Conservation (phyloP, 2,797 vertebrate genomes). For the Oreochromis grahami region DNA sequence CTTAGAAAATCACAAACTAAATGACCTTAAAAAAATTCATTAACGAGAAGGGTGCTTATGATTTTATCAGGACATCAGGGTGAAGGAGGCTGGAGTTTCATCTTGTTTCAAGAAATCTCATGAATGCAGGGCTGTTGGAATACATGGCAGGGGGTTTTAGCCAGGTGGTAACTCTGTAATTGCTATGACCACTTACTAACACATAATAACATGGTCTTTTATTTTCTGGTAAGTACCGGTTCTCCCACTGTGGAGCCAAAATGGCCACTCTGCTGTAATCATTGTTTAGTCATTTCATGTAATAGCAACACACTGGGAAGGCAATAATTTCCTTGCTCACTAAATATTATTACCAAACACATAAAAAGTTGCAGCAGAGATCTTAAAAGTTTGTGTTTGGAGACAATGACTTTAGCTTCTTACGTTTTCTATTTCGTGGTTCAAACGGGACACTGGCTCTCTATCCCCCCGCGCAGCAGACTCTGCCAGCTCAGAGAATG, state of each 20-base stretch:
- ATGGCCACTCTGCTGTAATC: not conserved
- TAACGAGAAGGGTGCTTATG: not conserved
- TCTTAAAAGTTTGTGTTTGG: not conserved
- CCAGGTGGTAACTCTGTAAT: not conserved
- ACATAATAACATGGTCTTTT: not conserved
- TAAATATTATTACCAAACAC: not conserved
- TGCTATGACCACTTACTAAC: not conserved
- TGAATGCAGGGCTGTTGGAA: not conserved
- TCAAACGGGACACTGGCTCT: slow-evolving; percentile 22
- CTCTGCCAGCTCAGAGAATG: slow-evolving; percentile 48
- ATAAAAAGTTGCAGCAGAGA: not conserved
- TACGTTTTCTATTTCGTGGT: slow-evolving; percentile 24
- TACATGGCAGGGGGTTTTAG: not conserved
- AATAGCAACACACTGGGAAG: not conserved
- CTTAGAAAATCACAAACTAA: too few species aligned
- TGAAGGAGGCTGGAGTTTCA: not conserved
- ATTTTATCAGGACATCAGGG: not conserved
- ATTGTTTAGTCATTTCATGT: not conserved
- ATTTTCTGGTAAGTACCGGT: not conserved
- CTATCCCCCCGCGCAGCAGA: slow-evolving; percentile 21
- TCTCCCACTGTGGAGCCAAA: not conserved
- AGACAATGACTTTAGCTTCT: not conserved
- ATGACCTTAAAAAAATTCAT: too few species aligned
- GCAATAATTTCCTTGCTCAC: not conserved
- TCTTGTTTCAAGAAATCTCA: not conserved